phyloP scores from a whole-genome alignment of 2,797 vertebrate species.

The Molossus alvarezi region DNA sequence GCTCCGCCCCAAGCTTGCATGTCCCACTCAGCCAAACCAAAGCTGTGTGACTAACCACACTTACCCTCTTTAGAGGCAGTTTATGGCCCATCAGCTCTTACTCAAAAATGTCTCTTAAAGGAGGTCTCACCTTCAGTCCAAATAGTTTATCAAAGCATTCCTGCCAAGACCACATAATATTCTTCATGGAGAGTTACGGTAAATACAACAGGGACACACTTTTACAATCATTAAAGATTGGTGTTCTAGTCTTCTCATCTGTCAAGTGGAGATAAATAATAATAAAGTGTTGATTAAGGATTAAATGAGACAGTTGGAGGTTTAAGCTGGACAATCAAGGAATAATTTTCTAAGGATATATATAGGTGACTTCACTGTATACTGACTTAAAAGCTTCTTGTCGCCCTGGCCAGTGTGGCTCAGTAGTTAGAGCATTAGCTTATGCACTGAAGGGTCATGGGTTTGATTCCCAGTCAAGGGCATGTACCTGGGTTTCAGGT shows the following conservation, averaged over 20 bases:
- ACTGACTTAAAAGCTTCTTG: neutral
- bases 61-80: neutral
- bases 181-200: neutral
- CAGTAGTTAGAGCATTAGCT: no score
- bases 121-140: neutral
- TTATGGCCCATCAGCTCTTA: neutral
- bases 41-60: neutral
- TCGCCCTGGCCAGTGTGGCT: neutral
- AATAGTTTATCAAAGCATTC: neutral
- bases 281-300: neutral
- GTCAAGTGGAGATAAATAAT: neutral
- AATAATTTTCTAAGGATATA: slow-evolving; percentile 20
- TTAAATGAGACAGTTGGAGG: neutral
- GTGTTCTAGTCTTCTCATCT: neutral
- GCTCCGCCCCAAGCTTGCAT: neutral
- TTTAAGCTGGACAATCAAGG: neutral
- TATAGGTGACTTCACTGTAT: neutral
- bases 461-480: no score
- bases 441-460: no score
- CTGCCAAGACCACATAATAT: neutral
- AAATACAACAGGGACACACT: neutral
- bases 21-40: neutral
- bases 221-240: neutral
- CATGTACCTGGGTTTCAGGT: no score
- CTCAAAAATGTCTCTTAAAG: neutral